Conservation (phyloP, 2,888 invertebrate genomes). For the Vesta saturnalis region DNA sequence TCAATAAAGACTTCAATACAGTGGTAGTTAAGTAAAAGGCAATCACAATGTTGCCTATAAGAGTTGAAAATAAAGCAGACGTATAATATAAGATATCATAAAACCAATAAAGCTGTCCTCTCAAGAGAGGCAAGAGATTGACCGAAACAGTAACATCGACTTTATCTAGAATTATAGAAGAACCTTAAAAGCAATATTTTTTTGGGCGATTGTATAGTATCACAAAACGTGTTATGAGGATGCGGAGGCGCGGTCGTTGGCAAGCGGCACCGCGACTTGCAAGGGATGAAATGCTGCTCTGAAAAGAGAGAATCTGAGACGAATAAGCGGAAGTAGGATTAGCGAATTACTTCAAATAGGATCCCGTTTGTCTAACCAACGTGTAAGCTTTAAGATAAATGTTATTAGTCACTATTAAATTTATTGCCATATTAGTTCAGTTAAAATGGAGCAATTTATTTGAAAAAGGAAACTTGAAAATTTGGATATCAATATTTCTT, state of each 20-base stretch:
- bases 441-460: conserved; percentile 11
- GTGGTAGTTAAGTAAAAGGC: conserved; percentile 43
- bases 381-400: conserved; percentile 27
- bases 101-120: conserved; percentile 47
- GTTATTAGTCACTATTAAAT: conserved; percentile 27
- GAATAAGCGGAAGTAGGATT: conserved; percentile 28
- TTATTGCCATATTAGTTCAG: conserved; percentile 24
- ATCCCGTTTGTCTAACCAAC: conserved; percentile 25
- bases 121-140: conserved; percentile 30
- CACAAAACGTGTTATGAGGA: conserved; percentile 37
- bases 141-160: conserved; percentile 27
- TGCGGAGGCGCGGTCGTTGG: conserved; percentile 32
- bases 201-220: conserved; percentile 33
- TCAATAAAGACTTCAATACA: conserved; percentile 45
- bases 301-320: conserved; percentile 18
- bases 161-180: conserved; percentile 10
- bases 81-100: conserved; percentile 47
- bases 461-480: conserved; percentile 7
- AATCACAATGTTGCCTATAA: conserved; percentile 45
- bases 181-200: conserved; percentile 13
- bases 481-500: no score
- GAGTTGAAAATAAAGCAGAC: conserved; percentile 46
- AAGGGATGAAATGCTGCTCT: conserved; percentile 15
- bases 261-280: conserved; percentile 25
- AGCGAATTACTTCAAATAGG: conserved; percentile 30